Evolutionary conservation across 2,797 vertebrate genomes (phyloP), one percentile per base, ranked within the genome.

Genomic region (Phylloscopus collybita): DNA sequence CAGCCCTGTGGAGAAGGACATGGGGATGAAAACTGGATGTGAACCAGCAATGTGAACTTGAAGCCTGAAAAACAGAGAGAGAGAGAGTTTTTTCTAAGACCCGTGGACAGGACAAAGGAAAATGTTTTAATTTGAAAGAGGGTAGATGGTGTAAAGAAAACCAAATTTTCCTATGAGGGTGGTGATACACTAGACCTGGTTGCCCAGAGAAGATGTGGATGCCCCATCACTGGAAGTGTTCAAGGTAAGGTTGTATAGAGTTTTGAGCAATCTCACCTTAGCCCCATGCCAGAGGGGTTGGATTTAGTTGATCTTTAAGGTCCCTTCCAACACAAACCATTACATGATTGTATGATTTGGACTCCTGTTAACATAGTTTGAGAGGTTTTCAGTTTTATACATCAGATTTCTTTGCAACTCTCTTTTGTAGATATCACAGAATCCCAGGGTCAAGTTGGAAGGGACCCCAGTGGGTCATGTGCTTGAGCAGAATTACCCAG

Each of bases 281-380:
- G 18, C 12, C 6, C 16, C 10, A 19, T 19, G 11, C 20, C 19
- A n/a, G 25, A 5, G 7, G 13, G 0, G 0, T 22, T 82, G 34
- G 38, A 61, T 62, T 34, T 65, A 17, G 6, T 12, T 70, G 16
- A 23, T 38, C 7, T 74, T 78, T 71, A 74, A 71, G 4, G 9
- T 51, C 11, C 3, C 3, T 67, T 75, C 40, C 25, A 56, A 34
- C 34, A 14, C 53, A 82, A 60, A 47, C 36, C 15, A 19, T 56
- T 83, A 53, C 2, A 1, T 34, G 23, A 32, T 50, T 87, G 50
- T 54, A 1, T 70, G 38, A 66, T 62, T 74, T 88, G 36, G 19
- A 40, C 42, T 67, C 13, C 40, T 66, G 16, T 54, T 79, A 54
- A 47, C 19, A 21, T 49, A 18, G n/a, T 17, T 71, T 8, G 5